phyloP scores from a whole-genome alignment of 2,797 vertebrate genomes.

The Peromyscus nudipes region DNA sequence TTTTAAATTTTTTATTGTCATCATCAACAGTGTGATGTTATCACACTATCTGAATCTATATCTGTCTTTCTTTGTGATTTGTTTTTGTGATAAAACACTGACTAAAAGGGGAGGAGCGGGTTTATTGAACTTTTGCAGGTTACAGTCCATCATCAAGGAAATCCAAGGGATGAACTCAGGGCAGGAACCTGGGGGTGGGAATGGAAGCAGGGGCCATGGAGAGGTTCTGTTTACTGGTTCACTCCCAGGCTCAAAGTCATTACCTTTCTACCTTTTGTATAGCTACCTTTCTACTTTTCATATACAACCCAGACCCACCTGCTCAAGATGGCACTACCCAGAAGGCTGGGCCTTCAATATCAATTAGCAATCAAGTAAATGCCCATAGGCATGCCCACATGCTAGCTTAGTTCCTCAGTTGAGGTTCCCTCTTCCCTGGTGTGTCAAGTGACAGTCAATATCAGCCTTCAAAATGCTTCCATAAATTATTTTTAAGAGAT shows the following conservation, averaged over 20 bases:
- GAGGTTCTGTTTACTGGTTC: background rate
- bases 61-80: background rate
- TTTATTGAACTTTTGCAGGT: background rate
- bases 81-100: background rate
- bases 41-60: background rate
- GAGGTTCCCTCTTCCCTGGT: background rate
- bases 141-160: background rate
- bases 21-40: background rate
- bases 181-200: background rate
- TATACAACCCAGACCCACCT: background rate
- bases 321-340: background rate
- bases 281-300: background rate
- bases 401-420: background rate
- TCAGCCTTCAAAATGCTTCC: background rate
- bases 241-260: no score
- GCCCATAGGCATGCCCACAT: background rate
- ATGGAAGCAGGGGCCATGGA: no score
- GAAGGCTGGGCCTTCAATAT: background rate
- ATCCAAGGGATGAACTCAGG: background rate
- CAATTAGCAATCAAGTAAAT: background rate
- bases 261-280: background rate
- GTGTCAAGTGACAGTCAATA: background rate
- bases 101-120: background rate
- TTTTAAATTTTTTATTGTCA: conserved; percentile 38
- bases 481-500: background rate